phyloP scores from a whole-genome alignment of 2,888 invertebrate genomes.

The Macrophya alboannulata region DNA sequence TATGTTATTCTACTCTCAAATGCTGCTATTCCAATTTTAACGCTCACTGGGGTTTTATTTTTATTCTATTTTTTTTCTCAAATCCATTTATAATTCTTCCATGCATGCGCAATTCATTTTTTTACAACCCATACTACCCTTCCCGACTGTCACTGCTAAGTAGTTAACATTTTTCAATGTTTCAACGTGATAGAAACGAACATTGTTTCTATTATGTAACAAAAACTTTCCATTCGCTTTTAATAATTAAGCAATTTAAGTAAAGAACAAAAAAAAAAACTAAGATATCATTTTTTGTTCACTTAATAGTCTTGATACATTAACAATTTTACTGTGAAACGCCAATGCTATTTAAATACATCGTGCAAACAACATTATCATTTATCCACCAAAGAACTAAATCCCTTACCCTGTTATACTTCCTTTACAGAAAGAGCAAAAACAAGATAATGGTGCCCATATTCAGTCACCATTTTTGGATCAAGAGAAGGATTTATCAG shows the following conservation, averaged over 20 bases:
- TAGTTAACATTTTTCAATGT: neutral
- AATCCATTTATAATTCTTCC: conserved; percentile 19
- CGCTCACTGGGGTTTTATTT: conserved; percentile 13
- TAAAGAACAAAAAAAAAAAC: neutral
- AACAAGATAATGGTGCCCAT: conserved; percentile 73
- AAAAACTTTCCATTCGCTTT: neutral
- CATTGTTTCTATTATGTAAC: neutral
- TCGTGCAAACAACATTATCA: neutral
- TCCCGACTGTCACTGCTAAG: neutral
- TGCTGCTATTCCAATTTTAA: neutral
- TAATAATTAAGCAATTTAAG: neutral
- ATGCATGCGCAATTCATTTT: conserved; percentile 43
- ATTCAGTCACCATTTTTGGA: conserved; percentile 61
- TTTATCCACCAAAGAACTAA: neutral
- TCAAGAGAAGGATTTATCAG: conserved; percentile 65
- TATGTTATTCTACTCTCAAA: neutral
- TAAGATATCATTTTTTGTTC: neutral
- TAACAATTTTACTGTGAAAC: conserved; percentile 31
- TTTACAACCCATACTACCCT: conserved; percentile 12
- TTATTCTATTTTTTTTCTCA: neutral
- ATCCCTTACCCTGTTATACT: conserved; percentile 49
- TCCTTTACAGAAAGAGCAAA: conserved; percentile 74
- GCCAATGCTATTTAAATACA: conserved; percentile 35
- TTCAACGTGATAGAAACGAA: neutral
- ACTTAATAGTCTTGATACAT: neutral